These are phyloP conservation scores for Bombyx mandarina DNA, from an alignment of 1,140 invertebrate genomes.

Conservation along the genomic window DNA sequence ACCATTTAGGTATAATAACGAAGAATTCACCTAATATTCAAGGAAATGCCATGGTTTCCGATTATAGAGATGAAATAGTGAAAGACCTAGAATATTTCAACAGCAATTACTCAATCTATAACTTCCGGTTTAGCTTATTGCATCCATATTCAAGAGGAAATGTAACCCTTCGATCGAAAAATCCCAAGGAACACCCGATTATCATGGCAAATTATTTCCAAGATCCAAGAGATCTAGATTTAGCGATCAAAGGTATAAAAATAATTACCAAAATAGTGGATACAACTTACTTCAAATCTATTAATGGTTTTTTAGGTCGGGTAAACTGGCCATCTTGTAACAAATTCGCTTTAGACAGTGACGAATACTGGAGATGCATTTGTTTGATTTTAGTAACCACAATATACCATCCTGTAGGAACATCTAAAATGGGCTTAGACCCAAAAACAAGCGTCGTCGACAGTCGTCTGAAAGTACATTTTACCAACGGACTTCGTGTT, in stretches of 20 bases:
- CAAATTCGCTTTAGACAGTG: conserved; percentile 52
- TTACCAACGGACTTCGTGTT: conserved; percentile 76
- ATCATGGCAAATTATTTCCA: conserved; percentile 85
- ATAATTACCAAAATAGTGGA: conserved; percentile 43
- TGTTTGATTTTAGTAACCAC: conserved; percentile 73
- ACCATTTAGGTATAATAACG: conserved; percentile 11
- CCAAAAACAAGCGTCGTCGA: conserved; percentile 75
- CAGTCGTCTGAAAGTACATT: conserved; percentile 76
- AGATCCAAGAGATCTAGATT: conserved; percentile 76
- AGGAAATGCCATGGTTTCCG: conserved; percentile 2
- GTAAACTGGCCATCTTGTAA: conserved; percentile 53
- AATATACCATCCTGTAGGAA: conserved; percentile 80
- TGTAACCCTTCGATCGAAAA: conserved; percentile 36
- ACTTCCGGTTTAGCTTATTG: conserved; percentile 42
- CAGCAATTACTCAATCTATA: conserved; percentile 38
- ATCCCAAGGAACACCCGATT: conserved; percentile 72
- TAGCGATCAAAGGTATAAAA: conserved; percentile 74
- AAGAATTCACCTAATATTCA: conserved; percentile 12
- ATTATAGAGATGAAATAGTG: conserved; percentile 39
- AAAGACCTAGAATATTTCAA: conserved; percentile 44
- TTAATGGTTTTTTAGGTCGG: conserved; percentile 42
- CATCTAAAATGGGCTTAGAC: conserved; percentile 81
- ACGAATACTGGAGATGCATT: conserved; percentile 76
- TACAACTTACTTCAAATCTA: conserved; percentile 47
- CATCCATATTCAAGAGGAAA: conserved; percentile 60